Evolutionary conservation across 2,888 invertebrate species (phyloP), one percentile per base, ranked within the genome.

Genomic region (Maniola hyperantus): DNA sequence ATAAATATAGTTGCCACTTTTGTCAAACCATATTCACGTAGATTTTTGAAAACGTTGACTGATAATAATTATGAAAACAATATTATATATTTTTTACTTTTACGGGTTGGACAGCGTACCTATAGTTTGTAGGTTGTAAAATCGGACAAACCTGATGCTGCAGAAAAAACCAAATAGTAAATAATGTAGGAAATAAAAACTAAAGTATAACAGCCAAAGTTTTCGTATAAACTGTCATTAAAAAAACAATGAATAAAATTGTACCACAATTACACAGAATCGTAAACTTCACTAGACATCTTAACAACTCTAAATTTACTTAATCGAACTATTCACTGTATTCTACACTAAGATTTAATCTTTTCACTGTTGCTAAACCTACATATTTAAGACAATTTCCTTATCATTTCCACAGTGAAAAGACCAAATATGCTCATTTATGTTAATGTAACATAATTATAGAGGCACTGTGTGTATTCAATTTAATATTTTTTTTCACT

Each of bases 371-470:
- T 42, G 70, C 65, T 18, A 54, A 57, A 13, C 63, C 59, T 65
- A 66, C 39, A 53, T n/a, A n/a, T n/a, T 61, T 64, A 61, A 53
- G 48, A 60, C 48, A 67, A 59, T 58, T 44, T 46, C n/a, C 53
- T 48, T 59, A 59, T 13, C 13, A 46, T 10, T 20, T 57, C 39
- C 26, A 46, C 86, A 89, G 88, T 88, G 87, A 87, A 88, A 89
- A 88, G 84, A 87, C 74, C 85, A 90, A 90, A 87, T 77, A 86
- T 76, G 89, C 90, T 90, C 92, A 90, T 91, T 91, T 91, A 93
- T 92, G 92, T 92, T 92, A 92, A 93, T 91, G 91, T 93, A 93
- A 93, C 92, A 93, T 92, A 92, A 92, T 89, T 91, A 88, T 89
- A 92, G 92, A 93, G 93, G 93, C 93, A 93, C 93, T 93, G 92